Conservation (phyloP, 2,888 invertebrate genomes). For the Plagodis dolabraria region DNA sequence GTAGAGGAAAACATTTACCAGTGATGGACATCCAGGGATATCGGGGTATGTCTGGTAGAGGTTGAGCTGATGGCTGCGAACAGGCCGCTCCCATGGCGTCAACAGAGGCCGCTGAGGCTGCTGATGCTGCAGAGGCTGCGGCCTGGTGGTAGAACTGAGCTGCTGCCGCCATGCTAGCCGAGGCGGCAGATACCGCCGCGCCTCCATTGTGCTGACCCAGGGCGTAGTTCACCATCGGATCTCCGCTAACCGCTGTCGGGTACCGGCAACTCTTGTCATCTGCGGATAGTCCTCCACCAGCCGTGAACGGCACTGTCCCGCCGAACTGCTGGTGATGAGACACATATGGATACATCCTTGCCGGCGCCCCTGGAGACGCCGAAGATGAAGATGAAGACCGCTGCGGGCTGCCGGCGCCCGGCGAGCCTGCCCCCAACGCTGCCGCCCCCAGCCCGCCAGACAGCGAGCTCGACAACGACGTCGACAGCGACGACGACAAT, state of each 20-base stretch:
- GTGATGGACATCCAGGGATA: conserved; percentile 99
- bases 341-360: conserved; percentile 97
- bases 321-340: conserved; percentile 91
- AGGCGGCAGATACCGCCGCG: conserved; percentile 88
- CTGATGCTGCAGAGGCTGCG: conserved; percentile 89
- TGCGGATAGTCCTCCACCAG: conserved; percentile 87
- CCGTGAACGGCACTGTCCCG: conserved; percentile 88
- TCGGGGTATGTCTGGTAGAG: conserved; percentile 95
- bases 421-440: conserved; percentile 85
- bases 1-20: conserved; percentile 88
- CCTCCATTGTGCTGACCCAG: conserved; percentile 90
- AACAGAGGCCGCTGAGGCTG: conserved; percentile 90
- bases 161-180: conserved; percentile 87
- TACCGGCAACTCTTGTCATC: conserved; percentile 93
- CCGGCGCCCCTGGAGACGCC: conserved; percentile 89
- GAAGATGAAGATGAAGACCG: conserved; percentile 87
- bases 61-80: conserved; percentile 92
- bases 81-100: conserved; percentile 94
- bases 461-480: conserved; percentile 84
- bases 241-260: conserved; percentile 86
- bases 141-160: conserved; percentile 97
- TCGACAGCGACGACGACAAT: conserved; percentile 84
- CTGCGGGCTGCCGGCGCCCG: conserved; percentile 86
- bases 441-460: conserved; percentile 87
- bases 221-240: conserved; percentile 93